A percentile compares a stretch with the other conserved stretches of the same genome.
Conservation (phyloP, 2,797 vertebrate species). For the Pipistrellus pygmaeus region DNA sequence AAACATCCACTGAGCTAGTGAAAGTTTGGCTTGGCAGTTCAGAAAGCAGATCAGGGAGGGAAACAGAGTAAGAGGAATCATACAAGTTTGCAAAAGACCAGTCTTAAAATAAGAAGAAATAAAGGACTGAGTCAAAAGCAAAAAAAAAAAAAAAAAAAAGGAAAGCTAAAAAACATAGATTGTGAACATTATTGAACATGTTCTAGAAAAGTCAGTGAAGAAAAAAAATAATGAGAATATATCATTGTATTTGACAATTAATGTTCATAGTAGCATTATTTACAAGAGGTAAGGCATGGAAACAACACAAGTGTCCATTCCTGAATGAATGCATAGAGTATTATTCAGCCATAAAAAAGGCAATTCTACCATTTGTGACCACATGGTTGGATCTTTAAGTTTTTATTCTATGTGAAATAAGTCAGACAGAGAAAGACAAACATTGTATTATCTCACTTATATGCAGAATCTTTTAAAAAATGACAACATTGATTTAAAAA, state of each 20-base stretch:
- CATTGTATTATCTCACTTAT: background rate
- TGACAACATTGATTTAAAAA: background rate
- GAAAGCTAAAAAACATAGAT: background rate
- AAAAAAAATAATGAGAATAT: background rate
- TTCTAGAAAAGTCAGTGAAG: background rate
- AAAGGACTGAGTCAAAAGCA: background rate
- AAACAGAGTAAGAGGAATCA: background rate
- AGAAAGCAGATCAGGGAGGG: background rate
- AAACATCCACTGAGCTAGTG: background rate
- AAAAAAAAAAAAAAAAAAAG: too few species aligned
- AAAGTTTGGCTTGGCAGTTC: background rate
- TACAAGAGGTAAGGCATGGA: background rate
- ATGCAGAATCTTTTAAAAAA: background rate
- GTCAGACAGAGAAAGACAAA: background rate
- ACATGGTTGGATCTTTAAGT: background rate
- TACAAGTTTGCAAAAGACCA: background rate
- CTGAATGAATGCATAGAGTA: background rate
- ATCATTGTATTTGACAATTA: background rate
- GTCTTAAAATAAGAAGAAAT: background rate
- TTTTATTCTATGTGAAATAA: background rate
- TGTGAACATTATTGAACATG: background rate
- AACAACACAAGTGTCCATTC: background rate
- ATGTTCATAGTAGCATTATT: background rate
- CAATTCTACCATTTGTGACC: background rate
- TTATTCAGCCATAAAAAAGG: background rate